phyloP scores from a whole-genome alignment of 2,113 vertebrate species.

The Pipra filicauda region DNA sequence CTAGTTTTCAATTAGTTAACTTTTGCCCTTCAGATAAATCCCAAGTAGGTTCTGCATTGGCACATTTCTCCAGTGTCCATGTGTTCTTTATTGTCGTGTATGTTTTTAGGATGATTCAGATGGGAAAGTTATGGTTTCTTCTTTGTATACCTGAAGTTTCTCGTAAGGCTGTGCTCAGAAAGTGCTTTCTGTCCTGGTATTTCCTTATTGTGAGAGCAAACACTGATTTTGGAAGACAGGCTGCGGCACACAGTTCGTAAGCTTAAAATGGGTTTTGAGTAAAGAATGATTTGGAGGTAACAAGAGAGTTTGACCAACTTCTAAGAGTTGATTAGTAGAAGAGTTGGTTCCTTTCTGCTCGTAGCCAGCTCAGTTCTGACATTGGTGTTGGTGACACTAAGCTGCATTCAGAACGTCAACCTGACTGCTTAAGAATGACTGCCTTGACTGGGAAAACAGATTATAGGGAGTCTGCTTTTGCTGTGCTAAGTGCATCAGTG shows the following conservation, averaged over 20 bases:
- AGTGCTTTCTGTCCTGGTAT: not conserved
- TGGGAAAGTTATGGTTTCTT: not conserved
- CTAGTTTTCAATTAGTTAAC: not conserved
- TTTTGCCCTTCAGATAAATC: not conserved
- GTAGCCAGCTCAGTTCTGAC: not conserved
- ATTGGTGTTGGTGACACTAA: accelerated
- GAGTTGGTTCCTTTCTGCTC: not conserved
- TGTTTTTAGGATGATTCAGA: not conserved
- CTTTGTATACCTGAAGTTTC: not conserved
- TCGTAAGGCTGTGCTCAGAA: not conserved
- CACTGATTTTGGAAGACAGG: not conserved
- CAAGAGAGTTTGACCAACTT: not conserved
- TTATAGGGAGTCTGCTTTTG: not conserved
- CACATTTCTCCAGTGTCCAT: not conserved
- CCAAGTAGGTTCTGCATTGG: not conserved
- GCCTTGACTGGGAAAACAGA: not conserved
- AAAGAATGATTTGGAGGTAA: not conserved
- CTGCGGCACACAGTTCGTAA: not conserved
- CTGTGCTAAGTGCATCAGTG: not conserved
- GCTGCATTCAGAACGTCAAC: not conserved
- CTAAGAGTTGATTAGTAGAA: not conserved
- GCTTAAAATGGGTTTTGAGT: not conserved
- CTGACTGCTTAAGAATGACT: not conserved
- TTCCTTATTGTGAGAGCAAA: not conserved
- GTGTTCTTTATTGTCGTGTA: not conserved